phyloP scores from a whole-genome alignment of 2,888 invertebrate genomes.

The Pristionchus maxplancki region DNA sequence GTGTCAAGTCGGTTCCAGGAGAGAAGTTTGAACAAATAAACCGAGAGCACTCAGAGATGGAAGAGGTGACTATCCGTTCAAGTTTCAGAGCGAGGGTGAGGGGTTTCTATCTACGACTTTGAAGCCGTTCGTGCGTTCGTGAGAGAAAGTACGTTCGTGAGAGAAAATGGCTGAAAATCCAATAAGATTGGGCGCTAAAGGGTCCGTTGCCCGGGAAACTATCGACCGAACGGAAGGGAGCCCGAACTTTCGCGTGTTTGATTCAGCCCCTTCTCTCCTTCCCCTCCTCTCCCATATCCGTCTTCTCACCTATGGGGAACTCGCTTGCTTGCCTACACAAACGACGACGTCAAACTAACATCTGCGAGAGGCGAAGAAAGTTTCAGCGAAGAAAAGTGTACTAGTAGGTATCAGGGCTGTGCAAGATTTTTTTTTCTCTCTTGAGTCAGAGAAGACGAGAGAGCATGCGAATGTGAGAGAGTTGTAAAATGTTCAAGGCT shows the following conservation, averaged over 20 bases:
- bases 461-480: too few species aligned
- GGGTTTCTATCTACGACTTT: neutral
- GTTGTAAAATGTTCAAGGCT: too few species aligned
- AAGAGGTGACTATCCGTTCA: neutral
- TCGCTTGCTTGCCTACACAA: neutral
- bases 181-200: neutral
- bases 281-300: neutral
- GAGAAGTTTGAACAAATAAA: constrained; percentile 1
- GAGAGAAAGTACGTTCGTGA: neutral
- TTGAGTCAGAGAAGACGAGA: neutral
- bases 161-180: neutral
- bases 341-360: neutral
- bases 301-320: neutral
- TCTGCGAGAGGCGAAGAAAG: neutral
- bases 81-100: neutral
- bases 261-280: neutral
- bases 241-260: constrained; percentile 8
- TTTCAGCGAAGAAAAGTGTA: too few species aligned
- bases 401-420: too few species aligned
- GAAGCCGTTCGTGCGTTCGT: neutral
- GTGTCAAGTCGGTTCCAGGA: constrained; percentile 27
- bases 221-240: too few species aligned
- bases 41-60: too few species aligned
- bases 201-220: neutral
- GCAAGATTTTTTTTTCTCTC: too few species aligned